Base-by-base conservation (phyloP, 1,140 invertebrate genomes). In the Zaprionus ghesquierei region DNA sequence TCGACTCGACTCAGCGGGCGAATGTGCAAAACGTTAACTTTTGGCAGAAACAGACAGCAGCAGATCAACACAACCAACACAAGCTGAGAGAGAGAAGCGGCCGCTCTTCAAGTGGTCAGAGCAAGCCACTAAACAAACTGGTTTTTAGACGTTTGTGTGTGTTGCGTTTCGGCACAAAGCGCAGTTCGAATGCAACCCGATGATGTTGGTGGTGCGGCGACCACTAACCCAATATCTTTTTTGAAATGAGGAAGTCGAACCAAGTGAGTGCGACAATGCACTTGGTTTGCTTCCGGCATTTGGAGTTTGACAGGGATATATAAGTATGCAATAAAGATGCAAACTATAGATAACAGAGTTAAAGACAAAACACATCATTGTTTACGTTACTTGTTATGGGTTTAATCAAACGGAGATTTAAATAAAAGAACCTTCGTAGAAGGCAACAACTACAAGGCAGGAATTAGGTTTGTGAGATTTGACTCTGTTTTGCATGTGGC, bases 351-450 rank as follows among this genome's bases (percentile, higher is more conserved):
- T 9, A 59, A 68, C 46, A 38, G 15, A 35, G 9, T 9, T 1
- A 29, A 51, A 44, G n/a, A 27, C 38, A 44, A n/a, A 23, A 33
- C 15, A 79, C 58, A 62, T 62, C 60, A 18, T 22, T 64, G 44
- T 54, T 46, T 87, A 79, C 71, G 20, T 79, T 64, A 76, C 82
- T 86, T 86, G 82, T 86, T 86, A 86, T 86, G 54, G 79, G 58
- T 82, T 86, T 86, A 86, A 86, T 86, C 85, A 86, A 44, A 71
- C 50, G 82, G 84, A 82, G 82, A 86, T 86, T 86, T 86, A 86
- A 86, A 89, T 75, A 82, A n/a, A 70, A 78, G 63, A 78, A 72
- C 81, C 69, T 86, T 81, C 71, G 33, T 23, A 64, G 46, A 76
- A 81, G 75, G 58, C 59, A 69, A 56, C 53, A 70, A 66, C 31